Conservation (phyloP, 2,113 vertebrate species). For the Callionymus lyra region DNA sequence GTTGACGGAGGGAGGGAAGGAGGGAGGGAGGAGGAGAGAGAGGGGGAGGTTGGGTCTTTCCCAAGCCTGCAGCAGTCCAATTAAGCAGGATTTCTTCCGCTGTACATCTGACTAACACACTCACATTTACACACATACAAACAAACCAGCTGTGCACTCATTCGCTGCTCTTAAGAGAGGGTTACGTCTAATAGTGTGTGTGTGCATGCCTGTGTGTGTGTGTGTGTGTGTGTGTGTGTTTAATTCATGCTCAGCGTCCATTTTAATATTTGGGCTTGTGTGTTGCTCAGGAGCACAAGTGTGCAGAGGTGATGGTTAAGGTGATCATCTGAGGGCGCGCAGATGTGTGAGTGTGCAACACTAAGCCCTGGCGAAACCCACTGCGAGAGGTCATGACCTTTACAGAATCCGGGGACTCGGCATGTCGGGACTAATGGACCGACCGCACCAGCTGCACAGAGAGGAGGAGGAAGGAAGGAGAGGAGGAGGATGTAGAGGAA, state of each 20-base stretch:
- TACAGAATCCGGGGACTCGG: constrained; percentile 83
- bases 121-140: constrained; percentile 11
- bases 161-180: constrained; percentile 25
- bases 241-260: too few species aligned
- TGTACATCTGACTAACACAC: constrained; percentile 35
- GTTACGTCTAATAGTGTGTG: constrained; percentile 20
- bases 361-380: constrained; percentile 58
- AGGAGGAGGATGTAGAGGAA: constrained; percentile 12
- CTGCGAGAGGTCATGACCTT: constrained; percentile 71
- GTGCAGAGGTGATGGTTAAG: constrained; percentile 23
- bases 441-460: constrained; percentile 55
- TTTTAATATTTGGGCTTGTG: too few species aligned
- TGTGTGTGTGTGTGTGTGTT: constrained; percentile 3
- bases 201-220: constrained; percentile 5
- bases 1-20: constrained; percentile 10
- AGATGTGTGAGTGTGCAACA: constrained; percentile 61
- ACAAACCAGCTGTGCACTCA: constrained; percentile 44
- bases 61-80: constrained; percentile 56
- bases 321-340: constrained; percentile 51
- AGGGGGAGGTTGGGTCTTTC: constrained; percentile 39
- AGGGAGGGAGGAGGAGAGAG: constrained; percentile 2
- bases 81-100: constrained; percentile 54
- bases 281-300: not conserved
- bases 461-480: constrained; percentile 13
- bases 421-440: constrained; percentile 79